These are phyloP conservation scores for Hydrolagus affinis DNA, from an alignment of 2,113 vertebrate genomes.

Conservation along the genomic window DNA sequence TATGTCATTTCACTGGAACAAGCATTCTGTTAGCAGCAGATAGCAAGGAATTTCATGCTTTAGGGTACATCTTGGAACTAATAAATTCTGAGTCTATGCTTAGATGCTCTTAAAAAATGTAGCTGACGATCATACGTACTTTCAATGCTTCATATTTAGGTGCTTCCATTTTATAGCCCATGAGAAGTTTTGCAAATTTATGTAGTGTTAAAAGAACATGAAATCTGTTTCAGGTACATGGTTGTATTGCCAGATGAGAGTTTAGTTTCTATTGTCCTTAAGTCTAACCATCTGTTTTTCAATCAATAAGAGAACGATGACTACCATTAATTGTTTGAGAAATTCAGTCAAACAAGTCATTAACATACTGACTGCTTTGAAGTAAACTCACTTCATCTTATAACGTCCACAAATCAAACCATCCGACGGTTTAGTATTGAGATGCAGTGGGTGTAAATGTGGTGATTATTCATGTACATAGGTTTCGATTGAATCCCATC, in stretches of 20 bases:
- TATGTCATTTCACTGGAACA: conserved; percentile 11
- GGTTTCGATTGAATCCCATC: background rate
- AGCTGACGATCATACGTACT: background rate
- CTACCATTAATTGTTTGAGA: background rate
- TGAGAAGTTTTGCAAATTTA: background rate
- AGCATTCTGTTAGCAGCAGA: conserved; percentile 14
- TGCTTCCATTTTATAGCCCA: background rate
- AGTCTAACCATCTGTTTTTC: background rate
- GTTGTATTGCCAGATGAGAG: background rate
- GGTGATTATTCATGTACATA: background rate
- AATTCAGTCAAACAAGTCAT: background rate
- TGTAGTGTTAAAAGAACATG: background rate
- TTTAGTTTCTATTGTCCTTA: background rate
- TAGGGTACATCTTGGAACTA: background rate
- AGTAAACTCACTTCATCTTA: background rate
- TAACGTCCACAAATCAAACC: background rate
- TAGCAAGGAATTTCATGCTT: background rate
- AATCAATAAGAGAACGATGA: background rate
- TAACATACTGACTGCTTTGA: background rate
- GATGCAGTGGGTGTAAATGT: background rate
- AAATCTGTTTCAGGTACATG: background rate
- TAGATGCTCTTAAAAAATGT: background rate
- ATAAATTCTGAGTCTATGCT: background rate
- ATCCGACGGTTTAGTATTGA: background rate
- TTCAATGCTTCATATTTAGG: background rate